These are phyloP conservation scores for Theristicus caerulescens DNA, from an alignment of 2,113 vertebrate species.

Conservation along the genomic window DNA sequence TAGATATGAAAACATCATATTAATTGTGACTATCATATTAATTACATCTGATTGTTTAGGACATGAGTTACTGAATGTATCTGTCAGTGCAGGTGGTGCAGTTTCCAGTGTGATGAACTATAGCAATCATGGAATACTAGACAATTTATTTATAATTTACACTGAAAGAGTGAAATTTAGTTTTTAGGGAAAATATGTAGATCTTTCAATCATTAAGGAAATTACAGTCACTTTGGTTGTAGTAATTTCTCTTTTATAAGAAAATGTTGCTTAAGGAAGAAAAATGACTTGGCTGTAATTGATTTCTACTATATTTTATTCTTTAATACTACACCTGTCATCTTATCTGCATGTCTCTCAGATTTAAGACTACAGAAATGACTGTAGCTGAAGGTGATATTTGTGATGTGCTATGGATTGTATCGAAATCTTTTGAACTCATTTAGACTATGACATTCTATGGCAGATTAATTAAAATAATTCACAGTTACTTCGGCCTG, in stretches of 20 bases:
- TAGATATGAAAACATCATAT: slow-evolving; percentile 71
- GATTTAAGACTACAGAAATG: slow-evolving; percentile 60
- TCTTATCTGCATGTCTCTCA: slow-evolving; percentile 59
- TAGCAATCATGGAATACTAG: slow-evolving; percentile 41
- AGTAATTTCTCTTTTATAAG: slow-evolving; percentile 69
- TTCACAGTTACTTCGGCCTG: slow-evolving; percentile 57
- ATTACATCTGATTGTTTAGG: slow-evolving; percentile 69
- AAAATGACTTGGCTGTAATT: slow-evolving; percentile 69
- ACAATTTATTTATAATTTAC: slow-evolving; percentile 71
- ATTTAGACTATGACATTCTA: slow-evolving; percentile 68
- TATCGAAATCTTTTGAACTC: slow-evolving; percentile 70
- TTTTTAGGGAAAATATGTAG: slow-evolving; percentile 52
- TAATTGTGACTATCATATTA: slow-evolving; percentile 70
- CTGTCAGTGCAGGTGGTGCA: slow-evolving; percentile 51
- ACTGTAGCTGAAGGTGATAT: slow-evolving; percentile 43
- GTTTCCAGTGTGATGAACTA: slow-evolving; percentile 47
- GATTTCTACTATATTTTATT: slow-evolving; percentile 69
- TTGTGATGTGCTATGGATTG: slow-evolving; percentile 58
- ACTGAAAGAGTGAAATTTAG: slow-evolving; percentile 42
- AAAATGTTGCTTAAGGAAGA: slow-evolving; percentile 59
- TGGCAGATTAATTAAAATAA: slow-evolving; percentile 77
- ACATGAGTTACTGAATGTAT: slow-evolving; percentile 38
- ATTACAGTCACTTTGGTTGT: slow-evolving; percentile 59
- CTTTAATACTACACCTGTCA: slow-evolving; percentile 66
- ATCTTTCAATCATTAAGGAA: slow-evolving; percentile 68